Conservation (phyloP, 2,797 vertebrate species). For the Cuniculus paca region DNA sequence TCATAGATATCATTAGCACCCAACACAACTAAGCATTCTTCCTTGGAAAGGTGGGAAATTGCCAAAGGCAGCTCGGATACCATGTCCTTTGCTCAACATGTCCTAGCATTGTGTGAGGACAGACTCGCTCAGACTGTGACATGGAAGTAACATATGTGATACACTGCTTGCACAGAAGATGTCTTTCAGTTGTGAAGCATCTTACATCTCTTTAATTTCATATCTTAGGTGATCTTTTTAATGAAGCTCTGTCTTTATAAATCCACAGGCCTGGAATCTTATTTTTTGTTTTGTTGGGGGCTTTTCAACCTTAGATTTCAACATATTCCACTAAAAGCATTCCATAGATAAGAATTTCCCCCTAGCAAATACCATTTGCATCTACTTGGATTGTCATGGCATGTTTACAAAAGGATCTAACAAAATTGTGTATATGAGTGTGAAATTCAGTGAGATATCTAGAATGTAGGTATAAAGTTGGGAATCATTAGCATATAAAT, state of each 20-base stretch:
- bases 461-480: conserved; percentile 21
- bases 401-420: neutral
- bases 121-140: neutral
- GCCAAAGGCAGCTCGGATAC: neutral
- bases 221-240: neutral
- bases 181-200: conserved; percentile 2
- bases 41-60: neutral
- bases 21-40: neutral
- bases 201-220: neutral
- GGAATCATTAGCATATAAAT: conserved; percentile 34
- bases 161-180: neutral
- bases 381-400: neutral
- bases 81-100: neutral
- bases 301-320: neutral
- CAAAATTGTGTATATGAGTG: neutral
- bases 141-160: neutral
- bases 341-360: neutral
- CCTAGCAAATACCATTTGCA: neutral
- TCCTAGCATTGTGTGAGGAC: neutral
- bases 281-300: neutral
- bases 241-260: neutral
- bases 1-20: neutral
- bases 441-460: conserved; percentile 27
- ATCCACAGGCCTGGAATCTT: neutral
- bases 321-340: neutral